phyloP scores from a whole-genome alignment of 2,888 invertebrate species.

The Eucera pruinosa region DNA sequence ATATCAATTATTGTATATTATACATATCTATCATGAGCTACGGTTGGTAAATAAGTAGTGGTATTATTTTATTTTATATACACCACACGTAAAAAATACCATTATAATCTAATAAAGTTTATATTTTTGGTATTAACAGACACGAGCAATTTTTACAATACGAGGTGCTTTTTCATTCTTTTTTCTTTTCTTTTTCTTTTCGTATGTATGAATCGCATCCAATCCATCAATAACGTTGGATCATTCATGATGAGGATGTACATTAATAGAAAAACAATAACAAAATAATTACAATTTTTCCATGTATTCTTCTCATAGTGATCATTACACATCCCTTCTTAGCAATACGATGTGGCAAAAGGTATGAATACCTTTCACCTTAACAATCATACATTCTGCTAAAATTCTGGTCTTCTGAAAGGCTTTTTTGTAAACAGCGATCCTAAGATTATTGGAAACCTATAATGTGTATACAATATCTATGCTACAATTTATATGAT shows the following conservation, averaged over 20 bases:
- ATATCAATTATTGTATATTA: constrained; percentile 74
- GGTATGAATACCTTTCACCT: constrained; percentile 4
- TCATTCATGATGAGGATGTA: constrained; percentile 5
- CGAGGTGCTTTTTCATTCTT: constrained; percentile 37
- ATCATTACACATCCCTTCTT: background rate
- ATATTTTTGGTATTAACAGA: constrained; percentile 81
- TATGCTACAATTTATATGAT: constrained; percentile 7
- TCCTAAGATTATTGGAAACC: constrained; percentile 31
- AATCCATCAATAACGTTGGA: background rate
- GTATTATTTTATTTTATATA: constrained; percentile 81
- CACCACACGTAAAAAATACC: constrained; percentile 66
- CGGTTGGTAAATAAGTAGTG: constrained; percentile 76
- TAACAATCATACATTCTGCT: background rate
- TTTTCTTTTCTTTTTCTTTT: constrained; percentile 26
- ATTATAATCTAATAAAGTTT: constrained; percentile 81
- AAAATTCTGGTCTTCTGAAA: background rate
- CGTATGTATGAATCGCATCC: background rate
- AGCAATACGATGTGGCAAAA: background rate
- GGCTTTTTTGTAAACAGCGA: background rate
- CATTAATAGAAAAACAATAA: constrained; percentile 8
- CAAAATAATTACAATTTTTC: constrained; percentile 9
- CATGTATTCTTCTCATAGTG: background rate
- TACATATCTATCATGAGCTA: constrained; percentile 78
- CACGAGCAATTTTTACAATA: constrained; percentile 64
- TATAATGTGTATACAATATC: constrained; percentile 16